A percentile compares a stretch with the other conserved stretches of the same genome.
phyloP scores from a whole-genome alignment of 2,797 vertebrate genomes.

The Erpetoichthys calabaricus region DNA sequence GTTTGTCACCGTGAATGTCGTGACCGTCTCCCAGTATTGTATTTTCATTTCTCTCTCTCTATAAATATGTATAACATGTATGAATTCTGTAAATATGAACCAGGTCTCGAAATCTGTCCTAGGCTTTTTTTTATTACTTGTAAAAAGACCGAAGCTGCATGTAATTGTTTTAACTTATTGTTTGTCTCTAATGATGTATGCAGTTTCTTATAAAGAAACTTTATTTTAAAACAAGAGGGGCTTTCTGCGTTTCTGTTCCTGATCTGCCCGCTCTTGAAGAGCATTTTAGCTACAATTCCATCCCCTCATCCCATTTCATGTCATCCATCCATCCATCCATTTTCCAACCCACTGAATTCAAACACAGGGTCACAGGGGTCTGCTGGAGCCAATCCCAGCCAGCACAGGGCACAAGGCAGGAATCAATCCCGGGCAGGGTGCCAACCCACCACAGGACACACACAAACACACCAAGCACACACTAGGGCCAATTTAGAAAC shows the following conservation, averaged over 20 bases:
- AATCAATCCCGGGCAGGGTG: too few species aligned
- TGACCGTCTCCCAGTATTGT: constrained; percentile 44
- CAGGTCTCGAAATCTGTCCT: constrained; percentile 42
- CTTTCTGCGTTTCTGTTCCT: neutral
- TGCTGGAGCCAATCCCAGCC: too few species aligned
- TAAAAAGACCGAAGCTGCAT: constrained; percentile 71
- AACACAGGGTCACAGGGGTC: too few species aligned
- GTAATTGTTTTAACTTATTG: constrained; percentile 73
- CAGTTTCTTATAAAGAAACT: constrained; percentile 77
- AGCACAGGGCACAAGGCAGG: too few species aligned
- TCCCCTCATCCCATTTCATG: too few species aligned
- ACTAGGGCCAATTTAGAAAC: too few species aligned
- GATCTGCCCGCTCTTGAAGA: too few species aligned
- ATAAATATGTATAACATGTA: neutral
- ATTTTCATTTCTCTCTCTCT: constrained; percentile 18
- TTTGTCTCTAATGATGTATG: constrained; percentile 78
- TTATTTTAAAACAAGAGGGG: constrained; percentile 34
- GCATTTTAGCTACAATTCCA: too few species aligned
- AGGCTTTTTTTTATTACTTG: constrained; percentile 43
- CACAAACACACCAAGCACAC: too few species aligned
- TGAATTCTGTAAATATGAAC: constrained; percentile 49
- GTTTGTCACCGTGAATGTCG: constrained; percentile 33
- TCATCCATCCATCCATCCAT: too few species aligned
- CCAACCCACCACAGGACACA: too few species aligned
- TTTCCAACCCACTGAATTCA: too few species aligned